These are phyloP conservation scores for Cygnus buccinator DNA, from an alignment of 2,113 vertebrate species.

Conservation along the genomic window DNA sequence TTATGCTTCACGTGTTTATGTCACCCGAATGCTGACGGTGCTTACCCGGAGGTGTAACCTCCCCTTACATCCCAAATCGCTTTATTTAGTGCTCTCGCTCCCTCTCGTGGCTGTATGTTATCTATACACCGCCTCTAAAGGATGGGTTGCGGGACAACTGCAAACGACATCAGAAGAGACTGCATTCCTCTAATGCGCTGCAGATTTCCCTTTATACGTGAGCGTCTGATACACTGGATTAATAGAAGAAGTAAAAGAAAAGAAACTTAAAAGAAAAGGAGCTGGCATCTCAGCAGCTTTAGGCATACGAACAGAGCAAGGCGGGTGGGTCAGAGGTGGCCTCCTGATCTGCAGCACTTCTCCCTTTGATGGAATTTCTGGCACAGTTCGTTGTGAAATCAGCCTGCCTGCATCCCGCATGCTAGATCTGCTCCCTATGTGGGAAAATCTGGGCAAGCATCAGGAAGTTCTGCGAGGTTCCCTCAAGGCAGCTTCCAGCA, in stretches of 20 bases:
- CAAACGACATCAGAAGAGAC: not conserved
- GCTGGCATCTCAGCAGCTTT: not conserved
- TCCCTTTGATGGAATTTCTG: not conserved
- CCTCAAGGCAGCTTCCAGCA: not conserved
- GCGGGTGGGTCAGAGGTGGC: not conserved
- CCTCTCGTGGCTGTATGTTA: constrained; percentile 9
- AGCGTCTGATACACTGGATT: not conserved
- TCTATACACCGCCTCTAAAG: accelerated
- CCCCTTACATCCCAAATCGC: not conserved
- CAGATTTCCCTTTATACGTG: not conserved
- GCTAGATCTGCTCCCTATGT: not conserved
- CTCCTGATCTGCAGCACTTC: accelerated
- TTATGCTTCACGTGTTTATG: not conserved
- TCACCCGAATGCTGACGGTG: not conserved
- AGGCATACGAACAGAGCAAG: not conserved
- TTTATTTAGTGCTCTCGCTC: not conserved
- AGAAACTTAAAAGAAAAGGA: not conserved
- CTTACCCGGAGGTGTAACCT: not conserved
- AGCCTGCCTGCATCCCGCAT: accelerated
- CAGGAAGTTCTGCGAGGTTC: not conserved
- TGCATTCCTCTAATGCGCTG: not conserved
- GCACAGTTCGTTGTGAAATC: not conserved
- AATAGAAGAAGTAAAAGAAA: not conserved
- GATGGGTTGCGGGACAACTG: not conserved
- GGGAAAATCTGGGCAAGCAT: not conserved